A percentile compares a stretch with the other conserved stretches of the same genome.
These are phyloP conservation scores for Volucella bombylans DNA, from an alignment of 2,888 invertebrate species.

Conservation along the genomic window DNA sequence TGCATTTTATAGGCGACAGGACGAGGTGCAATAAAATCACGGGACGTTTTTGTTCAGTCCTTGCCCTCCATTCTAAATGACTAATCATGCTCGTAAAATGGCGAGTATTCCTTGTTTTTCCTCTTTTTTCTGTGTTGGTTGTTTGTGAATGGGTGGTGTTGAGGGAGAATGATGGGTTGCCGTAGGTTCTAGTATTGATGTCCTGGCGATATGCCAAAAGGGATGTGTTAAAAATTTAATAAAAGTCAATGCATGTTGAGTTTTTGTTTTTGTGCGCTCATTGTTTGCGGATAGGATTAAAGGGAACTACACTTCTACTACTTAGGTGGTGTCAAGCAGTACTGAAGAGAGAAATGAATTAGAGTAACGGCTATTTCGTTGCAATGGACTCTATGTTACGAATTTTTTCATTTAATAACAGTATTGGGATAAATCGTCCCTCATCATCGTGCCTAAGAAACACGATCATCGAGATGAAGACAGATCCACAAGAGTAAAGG, in stretches of 20 bases:
- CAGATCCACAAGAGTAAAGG: too few relatives aligned
- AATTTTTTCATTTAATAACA: too few relatives aligned
- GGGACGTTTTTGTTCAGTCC: slow-evolving; percentile 49
- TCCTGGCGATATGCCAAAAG: slow-evolving; percentile 46
- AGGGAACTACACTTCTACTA: too few relatives aligned
- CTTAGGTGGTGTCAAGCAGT: too few relatives aligned
- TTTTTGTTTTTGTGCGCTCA: slow-evolving; percentile 3
- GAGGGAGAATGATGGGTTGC: neutral
- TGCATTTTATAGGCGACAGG: neutral
- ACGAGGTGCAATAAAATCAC: slow-evolving; percentile 62
- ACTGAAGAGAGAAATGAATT: too few relatives aligned
- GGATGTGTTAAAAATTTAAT: slow-evolving; percentile 46
- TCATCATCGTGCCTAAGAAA: too few relatives aligned
- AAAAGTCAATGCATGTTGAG: slow-evolving; percentile 46
- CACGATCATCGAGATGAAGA: too few relatives aligned
- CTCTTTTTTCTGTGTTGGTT: slow-evolving; percentile 17
- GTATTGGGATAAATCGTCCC: too few relatives aligned
- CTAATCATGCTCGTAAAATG: slow-evolving; percentile 44
- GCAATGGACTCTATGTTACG: too few relatives aligned
- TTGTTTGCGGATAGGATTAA: too few relatives aligned
- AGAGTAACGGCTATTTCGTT: too few relatives aligned
- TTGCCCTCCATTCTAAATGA: slow-evolving; percentile 52
- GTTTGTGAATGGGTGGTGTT: slow-evolving; percentile 2
- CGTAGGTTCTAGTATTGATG: neutral
- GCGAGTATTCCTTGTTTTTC: slow-evolving; percentile 27